These are phyloP conservation scores for Machimus rusticus DNA, from an alignment of 2,888 invertebrate genomes.

Conservation along the genomic window DNA sequence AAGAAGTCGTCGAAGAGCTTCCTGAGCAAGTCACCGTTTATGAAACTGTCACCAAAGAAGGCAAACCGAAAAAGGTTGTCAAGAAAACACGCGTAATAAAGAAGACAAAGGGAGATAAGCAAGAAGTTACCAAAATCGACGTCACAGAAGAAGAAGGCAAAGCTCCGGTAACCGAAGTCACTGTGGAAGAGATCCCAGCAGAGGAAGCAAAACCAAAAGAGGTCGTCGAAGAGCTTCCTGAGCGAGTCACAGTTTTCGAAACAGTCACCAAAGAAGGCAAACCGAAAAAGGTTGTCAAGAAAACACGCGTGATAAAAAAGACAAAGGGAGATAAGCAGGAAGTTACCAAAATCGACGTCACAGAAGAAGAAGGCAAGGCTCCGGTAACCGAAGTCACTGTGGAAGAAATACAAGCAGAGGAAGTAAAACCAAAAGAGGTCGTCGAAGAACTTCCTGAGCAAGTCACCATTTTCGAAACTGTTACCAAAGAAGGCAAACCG, in stretches of 20 bases:
- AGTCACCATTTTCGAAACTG: constrained; percentile 47
- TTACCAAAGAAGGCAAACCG: constrained; percentile 51
- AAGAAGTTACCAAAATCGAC: constrained; percentile 60
- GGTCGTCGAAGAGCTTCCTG: constrained; percentile 50
- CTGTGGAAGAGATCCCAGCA: constrained; percentile 50
- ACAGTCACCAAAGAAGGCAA: constrained; percentile 56
- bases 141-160: constrained; percentile 54
- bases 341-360: constrained; percentile 62
- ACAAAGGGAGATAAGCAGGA: constrained; percentile 55
- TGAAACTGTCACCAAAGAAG: constrained; percentile 56
- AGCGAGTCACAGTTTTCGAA: constrained; percentile 57
- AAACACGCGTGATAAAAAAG: constrained; percentile 58
- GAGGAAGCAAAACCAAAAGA: constrained; percentile 51
- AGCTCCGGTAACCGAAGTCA: constrained; percentile 53
- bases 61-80: constrained; percentile 44
- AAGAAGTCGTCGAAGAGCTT: constrained; percentile 54
- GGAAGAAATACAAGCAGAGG: constrained; percentile 57
- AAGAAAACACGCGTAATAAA: constrained; percentile 45
- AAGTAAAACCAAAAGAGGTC: constrained; percentile 51
- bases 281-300: constrained; percentile 54
- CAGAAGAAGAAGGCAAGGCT: constrained; percentile 64
- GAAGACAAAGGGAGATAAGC: constrained; percentile 55
- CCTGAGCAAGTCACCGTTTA: constrained; percentile 58
- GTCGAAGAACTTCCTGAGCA: constrained; percentile 57
- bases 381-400: constrained; percentile 56